These are phyloP conservation scores for Plebejus argus DNA, from an alignment of 2,888 invertebrate genomes.

Conservation along the genomic window DNA sequence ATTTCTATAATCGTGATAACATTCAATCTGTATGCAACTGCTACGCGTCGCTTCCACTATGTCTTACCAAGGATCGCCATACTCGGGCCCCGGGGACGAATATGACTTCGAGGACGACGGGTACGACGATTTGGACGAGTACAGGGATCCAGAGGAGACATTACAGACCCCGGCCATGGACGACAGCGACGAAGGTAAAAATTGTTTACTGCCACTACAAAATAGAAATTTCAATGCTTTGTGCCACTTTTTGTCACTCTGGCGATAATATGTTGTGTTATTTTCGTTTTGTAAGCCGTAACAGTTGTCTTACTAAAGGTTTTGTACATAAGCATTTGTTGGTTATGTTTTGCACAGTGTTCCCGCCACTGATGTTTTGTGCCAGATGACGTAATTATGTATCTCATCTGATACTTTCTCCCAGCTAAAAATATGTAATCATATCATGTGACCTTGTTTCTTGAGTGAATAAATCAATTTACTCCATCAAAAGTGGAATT, in stretches of 20 bases:
- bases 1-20: slow-evolving; percentile 65
- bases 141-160: slow-evolving; percentile 82
- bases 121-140: slow-evolving; percentile 85
- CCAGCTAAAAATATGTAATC: slow-evolving; percentile 38
- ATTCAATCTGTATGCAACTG: slow-evolving; percentile 79
- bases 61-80: slow-evolving; percentile 85
- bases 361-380: slow-evolving; percentile 13
- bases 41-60: slow-evolving; percentile 80
- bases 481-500: not conserved
- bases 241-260: not conserved
- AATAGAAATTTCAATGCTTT: not conserved
- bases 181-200: slow-evolving; percentile 80
- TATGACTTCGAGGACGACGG: slow-evolving; percentile 88
- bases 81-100: slow-evolving; percentile 85
- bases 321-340: not conserved
- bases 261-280: not conserved
- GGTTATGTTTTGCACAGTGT: not conserved
- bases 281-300: not conserved
- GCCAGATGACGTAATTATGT: slow-evolving; percentile 64
- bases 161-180: slow-evolving; percentile 81
- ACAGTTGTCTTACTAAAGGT: not conserved
- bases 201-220: slow-evolving; percentile 64
- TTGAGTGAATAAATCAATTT: not conserved
- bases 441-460: not conserved
- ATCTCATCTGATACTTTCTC: slow-evolving; percentile 63